phyloP scores from a whole-genome alignment of 2,113 vertebrate genomes.

The Peucedramus taeniatus region DNA sequence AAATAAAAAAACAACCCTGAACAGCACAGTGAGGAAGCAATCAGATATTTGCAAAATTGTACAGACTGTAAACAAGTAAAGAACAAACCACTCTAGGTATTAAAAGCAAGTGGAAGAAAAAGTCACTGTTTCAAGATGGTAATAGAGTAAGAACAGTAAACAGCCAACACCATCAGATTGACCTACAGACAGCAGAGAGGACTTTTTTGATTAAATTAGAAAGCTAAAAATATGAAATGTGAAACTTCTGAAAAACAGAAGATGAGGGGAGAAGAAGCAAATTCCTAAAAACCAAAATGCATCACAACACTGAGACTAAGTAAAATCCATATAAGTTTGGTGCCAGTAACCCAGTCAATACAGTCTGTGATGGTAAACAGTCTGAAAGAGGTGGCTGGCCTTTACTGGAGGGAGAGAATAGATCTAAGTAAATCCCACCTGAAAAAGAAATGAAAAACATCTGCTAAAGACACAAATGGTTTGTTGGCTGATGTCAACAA shows the following conservation, averaged over 20 bases:
- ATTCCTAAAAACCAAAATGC: background rate
- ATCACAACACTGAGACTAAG: background rate
- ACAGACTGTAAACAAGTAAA: background rate
- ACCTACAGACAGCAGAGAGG: background rate
- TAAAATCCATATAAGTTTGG: background rate
- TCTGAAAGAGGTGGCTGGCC: background rate
- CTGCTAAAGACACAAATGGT: background rate
- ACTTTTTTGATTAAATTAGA: background rate
- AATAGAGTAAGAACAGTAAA: background rate
- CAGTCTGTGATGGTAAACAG: background rate
- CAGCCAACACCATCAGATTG: background rate
- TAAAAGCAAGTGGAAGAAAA: background rate
- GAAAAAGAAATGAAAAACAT: conserved; percentile 11
- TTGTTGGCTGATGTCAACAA: background rate
- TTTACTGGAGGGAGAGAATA: background rate
- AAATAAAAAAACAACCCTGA: background rate
- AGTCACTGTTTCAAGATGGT: background rate
- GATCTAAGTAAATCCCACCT: background rate
- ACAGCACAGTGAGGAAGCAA: background rate
- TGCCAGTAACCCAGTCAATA: background rate
- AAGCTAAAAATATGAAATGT: background rate
- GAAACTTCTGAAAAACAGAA: background rate
- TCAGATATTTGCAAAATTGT: background rate
- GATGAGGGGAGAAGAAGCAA: background rate
- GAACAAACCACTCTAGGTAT: rapidly evolving